phyloP scores from a whole-genome alignment of 2,113 vertebrate species.

The Emydura subglobosa region DNA sequence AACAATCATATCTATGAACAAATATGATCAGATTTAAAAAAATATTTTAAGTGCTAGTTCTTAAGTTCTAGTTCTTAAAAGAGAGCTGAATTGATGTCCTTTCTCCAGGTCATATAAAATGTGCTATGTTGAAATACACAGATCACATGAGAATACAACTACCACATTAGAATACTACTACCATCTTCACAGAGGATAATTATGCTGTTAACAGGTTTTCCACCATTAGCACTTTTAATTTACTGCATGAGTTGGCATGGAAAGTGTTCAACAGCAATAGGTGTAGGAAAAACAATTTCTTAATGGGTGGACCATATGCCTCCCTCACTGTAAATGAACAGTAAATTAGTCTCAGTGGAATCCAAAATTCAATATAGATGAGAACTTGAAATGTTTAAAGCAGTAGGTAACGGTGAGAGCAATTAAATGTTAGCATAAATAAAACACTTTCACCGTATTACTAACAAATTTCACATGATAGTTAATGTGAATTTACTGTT shows the following conservation, averaged over 20 bases:
- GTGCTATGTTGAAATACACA: not conserved
- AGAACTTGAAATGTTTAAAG: not conserved
- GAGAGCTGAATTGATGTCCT: not conserved
- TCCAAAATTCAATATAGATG: not conserved
- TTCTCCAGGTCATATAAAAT: not conserved
- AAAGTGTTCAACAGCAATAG: not conserved
- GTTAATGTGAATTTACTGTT: not conserved
- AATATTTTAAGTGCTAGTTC: not conserved
- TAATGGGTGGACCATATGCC: not conserved
- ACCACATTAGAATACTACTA: not conserved
- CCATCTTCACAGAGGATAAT: not conserved
- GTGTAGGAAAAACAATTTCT: not conserved
- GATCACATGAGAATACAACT: not conserved
- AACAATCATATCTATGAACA: not conserved
- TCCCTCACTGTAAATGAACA: not conserved
- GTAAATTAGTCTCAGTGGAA: conserved; percentile 7
- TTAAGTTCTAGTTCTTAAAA: not conserved
- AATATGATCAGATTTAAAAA: not conserved
- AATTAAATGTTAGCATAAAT: not conserved
- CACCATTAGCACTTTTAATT: not conserved
- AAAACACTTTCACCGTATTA: not conserved
- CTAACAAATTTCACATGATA: not conserved
- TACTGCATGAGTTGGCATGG: not conserved
- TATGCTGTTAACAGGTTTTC: not conserved
- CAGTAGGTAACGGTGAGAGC: not conserved